Evolutionary conservation across 2,113 vertebrate genomes (phyloP).

Genomic region (Eublepharis macularius): DNA sequence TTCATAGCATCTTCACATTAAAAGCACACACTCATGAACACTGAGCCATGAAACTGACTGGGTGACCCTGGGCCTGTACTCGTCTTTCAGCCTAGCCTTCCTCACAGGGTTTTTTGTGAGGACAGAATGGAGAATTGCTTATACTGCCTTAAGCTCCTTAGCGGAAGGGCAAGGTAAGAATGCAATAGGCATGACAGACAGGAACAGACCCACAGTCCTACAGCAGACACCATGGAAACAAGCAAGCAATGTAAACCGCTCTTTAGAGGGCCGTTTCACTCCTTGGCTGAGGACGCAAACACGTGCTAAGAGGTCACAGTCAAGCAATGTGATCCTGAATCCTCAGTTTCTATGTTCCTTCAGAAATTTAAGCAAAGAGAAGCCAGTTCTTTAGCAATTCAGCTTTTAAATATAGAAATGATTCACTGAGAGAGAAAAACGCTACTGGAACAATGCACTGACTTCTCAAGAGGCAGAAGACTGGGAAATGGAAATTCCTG

Average conservation of each 20-base stretch:
- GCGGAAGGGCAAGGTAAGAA: slow-evolving; percentile 6
- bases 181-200: neutral
- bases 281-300: neutral
- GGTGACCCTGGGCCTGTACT: too few relatives aligned
- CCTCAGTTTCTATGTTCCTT: neutral
- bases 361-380: neutral
- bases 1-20: neutral
- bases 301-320: slow-evolving; percentile 9
- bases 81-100: too few relatives aligned
- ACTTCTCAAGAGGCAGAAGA: neutral
- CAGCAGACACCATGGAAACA: neutral
- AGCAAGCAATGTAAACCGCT: slow-evolving; percentile 23
- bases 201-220: slow-evolving; percentile 2
- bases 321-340: neutral
- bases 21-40: neutral
- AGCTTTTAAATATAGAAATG: neutral
- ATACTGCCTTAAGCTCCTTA: too few relatives aligned
- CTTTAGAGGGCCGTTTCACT: neutral
- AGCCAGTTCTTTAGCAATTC: neutral
- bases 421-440: neutral
- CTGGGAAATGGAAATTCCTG: neutral
- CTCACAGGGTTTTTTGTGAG: too few relatives aligned
- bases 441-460: neutral
- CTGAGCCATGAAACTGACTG: neutral
- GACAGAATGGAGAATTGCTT: too few relatives aligned